Base-by-base conservation (phyloP, 2,888 invertebrate genomes). In the Trissonchulus sp. region DNA sequence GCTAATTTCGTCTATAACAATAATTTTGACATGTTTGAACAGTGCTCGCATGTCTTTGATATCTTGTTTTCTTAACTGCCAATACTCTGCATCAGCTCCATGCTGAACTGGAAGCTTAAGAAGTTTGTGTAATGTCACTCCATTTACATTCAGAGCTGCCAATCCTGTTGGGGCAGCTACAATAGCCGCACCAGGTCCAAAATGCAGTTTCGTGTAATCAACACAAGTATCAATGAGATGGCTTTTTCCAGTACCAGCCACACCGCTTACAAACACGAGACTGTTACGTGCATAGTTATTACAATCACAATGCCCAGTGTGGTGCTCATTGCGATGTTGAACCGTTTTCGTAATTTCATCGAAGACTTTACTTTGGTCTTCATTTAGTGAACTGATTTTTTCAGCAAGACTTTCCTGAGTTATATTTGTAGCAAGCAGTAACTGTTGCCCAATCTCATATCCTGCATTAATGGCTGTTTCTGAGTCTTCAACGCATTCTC, bases 171-270 rank as follows among this genome's bases (percentile, higher is more conserved):
- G 48, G 23, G 48, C 48, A 48, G 48, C 48, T 15, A 48, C 23
- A 48, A 48, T 8, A 48, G 23, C 48, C 48, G 48, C n/a, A 65
- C 28, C 31, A 3, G 15, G 3, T 28, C 28, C n/a, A 65, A 15
- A 3, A 28, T 30, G 8, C n/a, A 3, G 31, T 30, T 65, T 65
- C 3, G 15, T 65, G 3, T 15, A 8, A 28, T 23, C 3, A 28
- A n/a, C n/a, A 15, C 28, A 3, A 65, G 8, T 65, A 3, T 15
- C 31, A 65, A 65, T 28, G 3, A 65, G 28, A 15, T 15, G 28
- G 31, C n/a, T 65, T 65, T 65, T 65, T 15, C 65, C 69, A 69
- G 69, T 69, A 34, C 69, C 69, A 2, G 69, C 69, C n/a, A 33
- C 33, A 30, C 69, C 69, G 33, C 69, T 69, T 2, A 69, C 69